phyloP scores from a whole-genome alignment of 1,140 invertebrate genomes.

The Meloidogyne hapla region DNA sequence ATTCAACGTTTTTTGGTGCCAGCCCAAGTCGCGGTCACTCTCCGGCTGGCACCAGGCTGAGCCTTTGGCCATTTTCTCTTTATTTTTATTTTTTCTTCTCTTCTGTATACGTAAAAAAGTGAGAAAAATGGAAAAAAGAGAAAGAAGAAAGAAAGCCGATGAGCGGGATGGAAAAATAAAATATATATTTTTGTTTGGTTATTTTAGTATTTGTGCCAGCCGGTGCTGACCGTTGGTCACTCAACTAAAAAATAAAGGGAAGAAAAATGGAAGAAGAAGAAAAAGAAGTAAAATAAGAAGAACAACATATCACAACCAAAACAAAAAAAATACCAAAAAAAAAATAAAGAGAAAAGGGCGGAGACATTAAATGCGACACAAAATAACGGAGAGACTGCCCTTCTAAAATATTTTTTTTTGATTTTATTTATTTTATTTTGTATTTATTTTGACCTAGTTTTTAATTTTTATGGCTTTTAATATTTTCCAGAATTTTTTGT shows the following conservation, averaged over 20 bases:
- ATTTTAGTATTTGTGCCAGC: slow-evolving; percentile 22
- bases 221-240: slow-evolving; percentile 32
- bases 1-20: slow-evolving; percentile 22
- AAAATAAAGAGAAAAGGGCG: background rate
- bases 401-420: slow-evolving; percentile 2
- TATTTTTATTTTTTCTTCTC: slow-evolving; percentile 4
- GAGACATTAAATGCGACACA: background rate
- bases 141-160: background rate
- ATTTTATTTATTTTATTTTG: background rate
- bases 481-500: no score
- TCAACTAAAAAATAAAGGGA: background rate
- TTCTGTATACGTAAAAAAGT: background rate
- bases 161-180: slow-evolving; percentile 1
- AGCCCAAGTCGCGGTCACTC: slow-evolving; percentile 26
- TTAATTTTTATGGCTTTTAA: background rate
- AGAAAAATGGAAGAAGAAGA: background rate
- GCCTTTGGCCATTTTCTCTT: background rate
- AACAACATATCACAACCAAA: slow-evolving; percentile 8
- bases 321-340: background rate
- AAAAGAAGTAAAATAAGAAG: background rate
- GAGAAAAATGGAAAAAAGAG: slow-evolving; percentile 9
- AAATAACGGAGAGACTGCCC: background rate
- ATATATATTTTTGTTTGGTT: background rate
- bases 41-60: slow-evolving; percentile 25
- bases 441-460: background rate